These are phyloP conservation scores for Polydrusus pterygomalis DNA, from an alignment of 2,888 invertebrate genomes.

Conservation along the genomic window DNA sequence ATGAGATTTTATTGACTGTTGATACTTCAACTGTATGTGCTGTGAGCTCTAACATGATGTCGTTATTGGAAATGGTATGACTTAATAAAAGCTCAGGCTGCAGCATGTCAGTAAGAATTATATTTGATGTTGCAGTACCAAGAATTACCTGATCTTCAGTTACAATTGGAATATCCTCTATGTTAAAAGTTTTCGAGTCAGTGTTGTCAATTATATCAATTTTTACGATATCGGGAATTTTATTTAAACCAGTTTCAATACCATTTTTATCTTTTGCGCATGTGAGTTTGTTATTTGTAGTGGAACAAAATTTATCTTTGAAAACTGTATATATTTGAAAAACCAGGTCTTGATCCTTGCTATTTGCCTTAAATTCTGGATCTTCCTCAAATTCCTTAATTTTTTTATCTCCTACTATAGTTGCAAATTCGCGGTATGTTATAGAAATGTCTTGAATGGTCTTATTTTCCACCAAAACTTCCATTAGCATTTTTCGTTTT, in stretches of 20 bases:
- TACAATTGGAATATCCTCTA: conserved; percentile 15
- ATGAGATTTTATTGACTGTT: conserved; percentile 4
- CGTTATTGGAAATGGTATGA: background rate
- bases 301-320: background rate
- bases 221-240: background rate
- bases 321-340: conserved; percentile 2
- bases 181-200: conserved; percentile 1
- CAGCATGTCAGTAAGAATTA: conserved; percentile 1
- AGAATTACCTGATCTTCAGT: conserved; percentile 8
- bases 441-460: conserved; percentile 9
- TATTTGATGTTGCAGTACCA: background rate
- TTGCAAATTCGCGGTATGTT: conserved; percentile 14
- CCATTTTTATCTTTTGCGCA: background rate
- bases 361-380: conserved; percentile 10
- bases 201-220: background rate
- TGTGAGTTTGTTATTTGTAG: background rate
- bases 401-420: conserved; percentile 11
- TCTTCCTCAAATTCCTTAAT: background rate
- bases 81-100: background rate
- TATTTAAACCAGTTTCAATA: background rate
- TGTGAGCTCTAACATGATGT: background rate
- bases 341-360: background rate
- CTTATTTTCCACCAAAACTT: conserved; percentile 1
- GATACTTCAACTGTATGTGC: background rate
- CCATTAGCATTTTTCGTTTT: conserved; percentile 13